Evolutionary conservation across 2,797 vertebrate genomes (phyloP), one percentile per base, ranked within the genome.

Genomic region (Pipistrellus kuhlii): DNA sequence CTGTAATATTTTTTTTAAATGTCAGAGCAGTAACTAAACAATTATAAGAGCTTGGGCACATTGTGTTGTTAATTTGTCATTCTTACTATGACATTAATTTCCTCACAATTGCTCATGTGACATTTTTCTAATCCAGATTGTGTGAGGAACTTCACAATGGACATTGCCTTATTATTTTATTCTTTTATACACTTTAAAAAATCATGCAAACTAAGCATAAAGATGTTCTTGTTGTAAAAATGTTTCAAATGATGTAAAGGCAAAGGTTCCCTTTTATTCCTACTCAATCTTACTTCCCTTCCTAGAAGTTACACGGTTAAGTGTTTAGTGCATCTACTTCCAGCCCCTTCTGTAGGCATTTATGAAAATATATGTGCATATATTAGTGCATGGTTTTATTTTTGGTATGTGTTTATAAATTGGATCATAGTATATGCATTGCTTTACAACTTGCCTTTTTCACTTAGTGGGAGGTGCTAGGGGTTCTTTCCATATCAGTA

Each of bases 61-160:
- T 95, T 96, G 96, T 94, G 48, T 95, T 96, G 96, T 96, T 96
- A 95, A 97, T 96, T 96, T 96, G 93, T 97, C 95, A 97, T 48
- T 97, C 92, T 96, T 90, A 68, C 81, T 88, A 68, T 97, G 95
- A 93, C 94, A 93, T 97, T 97, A 96, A 92, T 83, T 95, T 96
- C 82, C 72, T 95, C 59, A 76, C 94, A 92, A 96, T 96, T 96
- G 88, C 76, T 96, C 91, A 82, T 94, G 69, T 97, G 96, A 96
- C 93, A 96, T 96, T 96, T 97, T 96, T 91, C 94, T 73, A 96
- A 77, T 75, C 48, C 32, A 62, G 57, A 91, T 8, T 88, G 20
- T 78, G 75, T 90, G 85, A 95, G 20, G 14, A 90, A n/a, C 72
- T 95, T 92, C 59, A 91, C 80, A 92, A 87, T 81, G 91, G 91